Conservation (phyloP, 2,888 invertebrate genomes). For the Ferrisia virgata region DNA sequence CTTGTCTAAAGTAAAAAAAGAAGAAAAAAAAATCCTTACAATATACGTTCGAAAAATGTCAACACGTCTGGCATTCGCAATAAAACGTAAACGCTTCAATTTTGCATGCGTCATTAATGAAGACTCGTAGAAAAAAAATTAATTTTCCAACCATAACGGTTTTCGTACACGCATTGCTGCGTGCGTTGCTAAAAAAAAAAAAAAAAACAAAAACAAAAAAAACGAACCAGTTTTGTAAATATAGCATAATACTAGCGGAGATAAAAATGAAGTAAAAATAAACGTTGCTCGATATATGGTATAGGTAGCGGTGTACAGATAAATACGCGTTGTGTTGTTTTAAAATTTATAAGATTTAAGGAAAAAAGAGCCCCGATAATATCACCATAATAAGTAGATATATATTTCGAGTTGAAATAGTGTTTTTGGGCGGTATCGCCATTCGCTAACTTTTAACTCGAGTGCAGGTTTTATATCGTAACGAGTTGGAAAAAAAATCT, state of each 20-base stretch:
- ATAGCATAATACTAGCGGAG: too few relatives aligned
- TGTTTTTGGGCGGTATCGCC: conserved; percentile 37
- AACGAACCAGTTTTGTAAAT: not conserved
- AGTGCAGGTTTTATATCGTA: conserved; percentile 32
- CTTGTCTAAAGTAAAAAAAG: not conserved
- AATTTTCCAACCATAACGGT: not conserved
- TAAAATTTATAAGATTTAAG: not conserved
- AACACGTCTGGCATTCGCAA: not conserved
- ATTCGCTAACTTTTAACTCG: conserved; percentile 4
- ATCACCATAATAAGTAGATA: not conserved
- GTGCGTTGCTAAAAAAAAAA: not conserved
- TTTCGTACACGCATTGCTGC: not conserved
- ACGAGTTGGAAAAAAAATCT: conserved; percentile 42
- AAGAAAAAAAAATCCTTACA: not conserved
- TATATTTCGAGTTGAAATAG: not conserved
- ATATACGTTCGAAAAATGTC: not conserved
- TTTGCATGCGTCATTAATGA: not conserved
- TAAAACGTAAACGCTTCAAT: not conserved
- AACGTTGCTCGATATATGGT: not conserved
- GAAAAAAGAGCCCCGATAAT: not conserved
- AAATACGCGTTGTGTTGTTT: not conserved
- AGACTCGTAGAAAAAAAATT: not conserved
- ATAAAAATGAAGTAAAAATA: too few relatives aligned
- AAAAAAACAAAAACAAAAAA: too few relatives aligned
- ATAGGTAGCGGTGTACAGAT: too few relatives aligned